These are phyloP conservation scores for Andrena chrysosceles DNA, from an alignment of 2,888 invertebrate species.

Conservation along the genomic window DNA sequence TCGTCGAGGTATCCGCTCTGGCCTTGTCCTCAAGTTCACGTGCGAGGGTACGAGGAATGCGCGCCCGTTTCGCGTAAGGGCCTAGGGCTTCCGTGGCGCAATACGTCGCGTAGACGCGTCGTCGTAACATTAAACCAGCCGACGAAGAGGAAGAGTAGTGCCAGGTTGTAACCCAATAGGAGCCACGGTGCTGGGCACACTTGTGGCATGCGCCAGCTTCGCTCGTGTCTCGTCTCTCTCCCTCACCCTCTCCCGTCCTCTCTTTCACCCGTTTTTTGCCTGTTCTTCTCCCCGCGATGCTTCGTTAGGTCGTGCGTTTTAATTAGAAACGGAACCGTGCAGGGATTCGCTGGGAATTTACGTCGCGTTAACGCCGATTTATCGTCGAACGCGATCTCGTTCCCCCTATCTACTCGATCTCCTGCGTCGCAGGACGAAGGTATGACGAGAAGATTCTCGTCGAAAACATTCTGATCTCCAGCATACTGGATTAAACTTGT, in stretches of 20 bases:
- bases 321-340: conserved; percentile 54
- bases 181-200: conserved; percentile 77
- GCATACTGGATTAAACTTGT: not conserved
- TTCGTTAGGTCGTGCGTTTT: conserved; percentile 49
- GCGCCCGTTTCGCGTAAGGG: conserved; percentile 69
- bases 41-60: conserved; percentile 64
- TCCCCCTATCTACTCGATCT: not conserved
- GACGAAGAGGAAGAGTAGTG: conserved; percentile 64
- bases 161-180: conserved; percentile 81
- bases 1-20: conserved; percentile 50
- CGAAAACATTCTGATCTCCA: not conserved
- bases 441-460: not conserved
- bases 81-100: conserved; percentile 73
- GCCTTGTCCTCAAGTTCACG: conserved; percentile 70
- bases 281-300: conserved; percentile 27
- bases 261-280: conserved; percentile 13
- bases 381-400: not conserved
- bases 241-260: conserved; percentile 41
- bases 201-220: conserved; percentile 82
- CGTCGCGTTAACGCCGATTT: conserved; percentile 33
- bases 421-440: not conserved
- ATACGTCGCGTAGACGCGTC: conserved; percentile 66
- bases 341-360: conserved; percentile 39
- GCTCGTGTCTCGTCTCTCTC: conserved; percentile 35
- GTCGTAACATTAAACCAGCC: conserved; percentile 77